Conservation (phyloP, 2,113 vertebrate genomes). For the Plectropomus leopardus region DNA sequence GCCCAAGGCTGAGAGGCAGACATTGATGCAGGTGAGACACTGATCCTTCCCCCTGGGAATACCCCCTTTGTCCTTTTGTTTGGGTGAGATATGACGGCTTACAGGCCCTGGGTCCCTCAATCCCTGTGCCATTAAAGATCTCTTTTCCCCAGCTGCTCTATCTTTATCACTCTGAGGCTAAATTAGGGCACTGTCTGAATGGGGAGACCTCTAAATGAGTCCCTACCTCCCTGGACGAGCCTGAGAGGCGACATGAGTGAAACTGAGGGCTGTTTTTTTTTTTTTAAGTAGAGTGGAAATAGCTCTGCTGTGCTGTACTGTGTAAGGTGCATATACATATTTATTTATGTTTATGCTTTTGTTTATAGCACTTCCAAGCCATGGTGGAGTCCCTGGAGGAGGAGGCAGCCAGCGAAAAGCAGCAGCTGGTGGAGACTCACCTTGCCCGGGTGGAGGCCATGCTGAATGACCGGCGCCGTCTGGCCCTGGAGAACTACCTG, state of each 20-base stretch:
- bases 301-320: background rate
- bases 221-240: constrained; percentile 46
- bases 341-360: constrained; percentile 14
- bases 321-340: constrained; percentile 19
- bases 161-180: constrained; percentile 67
- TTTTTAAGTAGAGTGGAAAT: constrained; percentile 5
- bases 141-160: constrained; percentile 56
- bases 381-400: constrained; percentile 98
- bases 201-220: constrained; percentile 64
- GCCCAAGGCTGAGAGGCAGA: constrained; percentile 96
- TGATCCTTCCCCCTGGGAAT: constrained; percentile 44
- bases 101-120: constrained; percentile 30
- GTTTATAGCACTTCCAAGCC: constrained; percentile 92
- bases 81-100: constrained; percentile 57
- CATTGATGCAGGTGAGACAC: constrained; percentile 92
- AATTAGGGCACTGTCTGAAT: constrained; percentile 68
- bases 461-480: constrained; percentile 94
- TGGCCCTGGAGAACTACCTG: constrained; percentile 96
- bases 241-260: constrained; percentile 42
- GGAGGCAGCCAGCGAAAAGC: constrained; percentile 97
- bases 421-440: constrained; percentile 98
- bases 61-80: constrained; percentile 56
- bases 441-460: constrained; percentile 96
- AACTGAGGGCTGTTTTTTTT: constrained; percentile 28
- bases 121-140: constrained; percentile 59